Conservation (phyloP, 2,888 invertebrate species). For the Luffia ferchaultella region DNA sequence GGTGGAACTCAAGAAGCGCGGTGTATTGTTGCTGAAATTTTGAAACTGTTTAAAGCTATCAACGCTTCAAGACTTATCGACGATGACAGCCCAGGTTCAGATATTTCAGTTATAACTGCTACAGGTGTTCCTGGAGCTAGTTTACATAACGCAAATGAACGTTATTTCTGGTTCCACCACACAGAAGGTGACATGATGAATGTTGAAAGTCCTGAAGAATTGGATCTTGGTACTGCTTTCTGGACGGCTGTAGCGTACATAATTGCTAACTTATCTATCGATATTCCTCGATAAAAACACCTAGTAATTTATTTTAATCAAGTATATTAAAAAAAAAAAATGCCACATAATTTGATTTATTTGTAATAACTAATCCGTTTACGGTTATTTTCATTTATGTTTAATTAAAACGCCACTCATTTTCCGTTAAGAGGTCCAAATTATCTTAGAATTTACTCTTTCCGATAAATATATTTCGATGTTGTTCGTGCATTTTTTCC, state of each 20-base stretch:
- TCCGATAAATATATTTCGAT: too few relatives aligned
- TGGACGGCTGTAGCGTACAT: constrained; percentile 82
- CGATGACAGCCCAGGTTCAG: constrained; percentile 71
- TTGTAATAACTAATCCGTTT: too few relatives aligned
- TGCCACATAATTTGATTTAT: too few relatives aligned
- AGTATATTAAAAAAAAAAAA: too few relatives aligned
- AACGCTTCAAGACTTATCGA: constrained; percentile 70
- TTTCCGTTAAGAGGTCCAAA: too few relatives aligned
- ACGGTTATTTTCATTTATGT: too few relatives aligned
- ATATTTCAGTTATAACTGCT: constrained; percentile 70
- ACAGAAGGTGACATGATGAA: constrained; percentile 81
- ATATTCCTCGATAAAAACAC: constrained; percentile 66
- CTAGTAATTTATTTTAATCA: too few relatives aligned
- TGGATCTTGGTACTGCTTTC: constrained; percentile 79
- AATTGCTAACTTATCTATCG: constrained; percentile 77
- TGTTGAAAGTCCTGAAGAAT: constrained; percentile 71
- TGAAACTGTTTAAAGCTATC: constrained; percentile 71
- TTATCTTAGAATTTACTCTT: too few relatives aligned
- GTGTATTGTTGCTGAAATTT: constrained; percentile 73
- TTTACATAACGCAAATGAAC: constrained; percentile 72
- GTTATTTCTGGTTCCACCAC: constrained; percentile 81
- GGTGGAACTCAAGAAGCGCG: constrained; percentile 68
- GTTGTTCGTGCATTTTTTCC: too few relatives aligned
- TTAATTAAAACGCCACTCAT: too few relatives aligned
- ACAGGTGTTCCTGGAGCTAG: constrained; percentile 77